Conservation (phyloP, 2,797 vertebrate species). For the Lithobates sylvaticus region DNA sequence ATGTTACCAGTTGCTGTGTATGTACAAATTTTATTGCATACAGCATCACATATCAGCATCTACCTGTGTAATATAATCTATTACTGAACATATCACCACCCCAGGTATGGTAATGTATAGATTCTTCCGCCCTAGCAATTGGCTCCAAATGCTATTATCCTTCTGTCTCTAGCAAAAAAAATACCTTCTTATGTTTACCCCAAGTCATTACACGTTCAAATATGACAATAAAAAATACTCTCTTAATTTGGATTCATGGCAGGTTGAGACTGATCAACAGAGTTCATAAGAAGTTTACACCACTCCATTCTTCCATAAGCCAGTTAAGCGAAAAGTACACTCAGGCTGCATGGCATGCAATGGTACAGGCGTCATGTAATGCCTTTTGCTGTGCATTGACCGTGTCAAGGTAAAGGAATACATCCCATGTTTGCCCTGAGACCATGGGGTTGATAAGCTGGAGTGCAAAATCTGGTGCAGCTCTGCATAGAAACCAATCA, state of each 20-base stretch:
- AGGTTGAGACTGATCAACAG: not conserved
- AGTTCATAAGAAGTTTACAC: not conserved
- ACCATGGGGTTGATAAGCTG: too few relatives aligned
- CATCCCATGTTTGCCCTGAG: too few relatives aligned
- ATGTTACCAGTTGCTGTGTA: not conserved
- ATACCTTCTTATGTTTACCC: not conserved
- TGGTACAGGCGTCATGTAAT: too few relatives aligned
- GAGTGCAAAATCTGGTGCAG: too few relatives aligned
- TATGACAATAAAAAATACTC: too few relatives aligned
- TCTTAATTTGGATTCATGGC: too few relatives aligned
- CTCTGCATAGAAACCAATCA: too few relatives aligned
- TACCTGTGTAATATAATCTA: not conserved
- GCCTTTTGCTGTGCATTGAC: too few relatives aligned
- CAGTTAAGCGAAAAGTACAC: too few relatives aligned
- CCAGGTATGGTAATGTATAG: not conserved
- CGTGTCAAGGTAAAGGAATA: too few relatives aligned
- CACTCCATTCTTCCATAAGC: too few relatives aligned
- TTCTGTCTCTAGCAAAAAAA: not conserved
- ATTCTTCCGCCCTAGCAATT: not conserved
- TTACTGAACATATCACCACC: not conserved
- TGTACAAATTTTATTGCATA: not conserved
- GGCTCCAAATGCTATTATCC: not conserved
- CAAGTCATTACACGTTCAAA: not conserved
- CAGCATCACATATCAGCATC: not conserved
- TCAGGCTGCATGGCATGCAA: too few relatives aligned